These are phyloP conservation scores for Dorcus hopei DNA, from an alignment of 2,888 invertebrate genomes.

Conservation along the genomic window DNA sequence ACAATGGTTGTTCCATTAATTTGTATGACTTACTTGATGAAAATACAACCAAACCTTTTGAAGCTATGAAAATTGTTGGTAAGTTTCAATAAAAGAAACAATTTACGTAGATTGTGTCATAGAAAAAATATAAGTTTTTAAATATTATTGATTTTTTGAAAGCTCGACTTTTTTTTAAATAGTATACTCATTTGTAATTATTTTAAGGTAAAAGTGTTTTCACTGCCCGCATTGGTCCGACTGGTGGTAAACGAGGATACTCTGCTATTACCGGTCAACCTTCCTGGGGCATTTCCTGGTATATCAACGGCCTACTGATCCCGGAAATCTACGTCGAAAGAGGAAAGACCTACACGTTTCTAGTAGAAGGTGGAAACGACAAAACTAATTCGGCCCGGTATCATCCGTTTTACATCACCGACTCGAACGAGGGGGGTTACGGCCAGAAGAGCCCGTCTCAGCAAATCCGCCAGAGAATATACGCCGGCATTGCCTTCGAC, in stretches of 20 bases:
- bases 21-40: conserved; percentile 61
- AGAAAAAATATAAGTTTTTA: too few species aligned
- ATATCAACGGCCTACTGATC: conserved; percentile 84
- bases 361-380: conserved; percentile 82
- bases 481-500: conserved; percentile 77
- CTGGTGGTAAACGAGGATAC: conserved; percentile 78
- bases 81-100: conserved; percentile 4
- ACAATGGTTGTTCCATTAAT: conserved; percentile 69
- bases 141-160: too few species aligned
- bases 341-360: conserved; percentile 81
- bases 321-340: conserved; percentile 87
- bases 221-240: conserved; percentile 78
- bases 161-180: too few species aligned
- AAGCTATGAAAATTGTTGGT: conserved; percentile 59
- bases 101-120: too few species aligned
- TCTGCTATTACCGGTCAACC: conserved; percentile 75
- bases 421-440: conserved; percentile 81
- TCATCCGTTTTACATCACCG: conserved; percentile 90
- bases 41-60: conserved; percentile 66
- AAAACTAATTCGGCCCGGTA: conserved; percentile 77
- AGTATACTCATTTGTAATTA: background rate
- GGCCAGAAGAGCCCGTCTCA: conserved; percentile 73
- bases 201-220: conserved; percentile 58
- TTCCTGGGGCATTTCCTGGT: conserved; percentile 91
- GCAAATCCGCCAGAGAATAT: conserved; percentile 66